Conservation (phyloP, 1,140 invertebrate genomes). For the Cephus cinctus region DNA sequence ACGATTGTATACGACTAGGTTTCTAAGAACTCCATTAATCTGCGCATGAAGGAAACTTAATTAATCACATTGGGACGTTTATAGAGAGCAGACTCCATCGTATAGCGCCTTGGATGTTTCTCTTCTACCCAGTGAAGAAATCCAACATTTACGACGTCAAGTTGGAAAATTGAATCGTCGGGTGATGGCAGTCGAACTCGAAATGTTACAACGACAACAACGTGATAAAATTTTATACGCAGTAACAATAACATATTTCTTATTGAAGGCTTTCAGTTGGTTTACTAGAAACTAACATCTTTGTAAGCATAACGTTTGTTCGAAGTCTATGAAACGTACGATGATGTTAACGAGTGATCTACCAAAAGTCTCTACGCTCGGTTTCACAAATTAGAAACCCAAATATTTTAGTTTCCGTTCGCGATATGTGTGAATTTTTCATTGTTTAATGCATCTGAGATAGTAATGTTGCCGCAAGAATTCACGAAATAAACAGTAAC, state of each 20-base stretch:
- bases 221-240: conserved; percentile 80
- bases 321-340: no score
- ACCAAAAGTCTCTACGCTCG: no score
- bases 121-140: conserved; percentile 72
- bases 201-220: conserved; percentile 75
- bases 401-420: no score
- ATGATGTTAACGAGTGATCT: no score
- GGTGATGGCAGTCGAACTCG: conserved; percentile 80
- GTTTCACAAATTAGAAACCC: no score
- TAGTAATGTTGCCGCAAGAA: no score
- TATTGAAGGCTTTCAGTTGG: conserved; percentile 84
- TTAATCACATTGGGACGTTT: conserved; percentile 24
- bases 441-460: no score
- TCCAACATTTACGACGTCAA: conserved; percentile 78
- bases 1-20: no score
- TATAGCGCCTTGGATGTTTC: conserved; percentile 62
- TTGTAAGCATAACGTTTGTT: no score
- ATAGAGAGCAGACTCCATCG: conserved; percentile 65
- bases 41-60: not conserved
- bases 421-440: no score
- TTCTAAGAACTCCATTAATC: not conserved
- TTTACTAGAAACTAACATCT: conserved; percentile 62
- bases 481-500: no score
- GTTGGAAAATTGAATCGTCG: conserved; percentile 82
- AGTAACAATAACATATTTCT: conserved; percentile 77